These are phyloP conservation scores for Hyperoplus immaculatus DNA, from an alignment of 2,797 vertebrate species.

Conservation along the genomic window DNA sequence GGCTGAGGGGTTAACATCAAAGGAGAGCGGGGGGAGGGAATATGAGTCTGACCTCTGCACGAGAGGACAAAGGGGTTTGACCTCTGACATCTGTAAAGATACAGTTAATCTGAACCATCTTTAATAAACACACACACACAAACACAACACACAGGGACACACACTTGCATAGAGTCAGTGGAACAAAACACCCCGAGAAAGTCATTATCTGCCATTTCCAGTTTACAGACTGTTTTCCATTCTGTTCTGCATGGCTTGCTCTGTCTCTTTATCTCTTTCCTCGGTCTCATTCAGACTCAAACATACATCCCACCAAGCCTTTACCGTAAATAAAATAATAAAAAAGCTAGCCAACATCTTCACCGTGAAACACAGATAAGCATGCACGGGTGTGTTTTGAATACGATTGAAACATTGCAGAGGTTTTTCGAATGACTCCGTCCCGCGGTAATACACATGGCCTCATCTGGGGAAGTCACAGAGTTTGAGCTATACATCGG, in stretches of 20 bases:
- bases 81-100: slow-evolving; percentile 78
- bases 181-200: slow-evolving; percentile 20
- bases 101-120: slow-evolving; percentile 57
- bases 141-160: background rate
- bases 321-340: slow-evolving; percentile 16
- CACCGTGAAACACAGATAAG: slow-evolving; percentile 36
- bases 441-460: slow-evolving; percentile 15
- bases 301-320: background rate
- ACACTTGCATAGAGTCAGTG: background rate
- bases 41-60: slow-evolving; percentile 74
- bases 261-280: slow-evolving; percentile 14
- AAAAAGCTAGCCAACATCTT: background rate
- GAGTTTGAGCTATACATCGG: slow-evolving; percentile 17
- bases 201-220: slow-evolving; percentile 10
- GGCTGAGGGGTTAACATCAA: slow-evolving; percentile 62
- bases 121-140: slow-evolving; percentile 31
- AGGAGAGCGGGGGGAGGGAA: slow-evolving; percentile 43
- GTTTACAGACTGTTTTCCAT: background rate
- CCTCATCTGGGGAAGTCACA: slow-evolving; percentile 29
- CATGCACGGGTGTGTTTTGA: slow-evolving; percentile 1
- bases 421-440: slow-evolving; percentile 26
- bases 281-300: slow-evolving; percentile 2
- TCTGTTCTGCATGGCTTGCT: slow-evolving; percentile 17
- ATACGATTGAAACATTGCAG: slow-evolving; percentile 17
- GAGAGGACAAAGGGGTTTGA: slow-evolving; percentile 55